A percentile compares a stretch with the other conserved stretches of the same genome.
These are phyloP conservation scores for Chaetodon trifasciatus DNA, from an alignment of 2,797 vertebrate species.

Conservation along the genomic window DNA sequence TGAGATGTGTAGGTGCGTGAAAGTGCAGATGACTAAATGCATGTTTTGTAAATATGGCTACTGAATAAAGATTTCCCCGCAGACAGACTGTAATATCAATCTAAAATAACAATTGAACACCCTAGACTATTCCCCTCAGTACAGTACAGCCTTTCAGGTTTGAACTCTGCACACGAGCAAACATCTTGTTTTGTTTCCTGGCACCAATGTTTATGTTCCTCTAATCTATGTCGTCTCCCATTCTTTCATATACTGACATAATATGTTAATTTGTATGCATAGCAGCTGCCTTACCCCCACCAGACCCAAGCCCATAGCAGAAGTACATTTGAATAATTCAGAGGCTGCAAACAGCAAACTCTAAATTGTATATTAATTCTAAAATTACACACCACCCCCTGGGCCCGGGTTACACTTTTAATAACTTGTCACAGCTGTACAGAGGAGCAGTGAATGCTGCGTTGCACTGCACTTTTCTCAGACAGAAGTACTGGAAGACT, in stretches of 20 bases:
- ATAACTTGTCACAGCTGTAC: constrained; percentile 76
- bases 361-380: constrained; percentile 86
- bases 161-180: constrained; percentile 59
- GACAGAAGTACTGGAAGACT: constrained; percentile 64
- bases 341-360: constrained; percentile 74
- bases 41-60: not conserved
- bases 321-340: constrained; percentile 82
- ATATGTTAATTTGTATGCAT: constrained; percentile 79
- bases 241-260: constrained; percentile 65
- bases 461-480: constrained; percentile 45
- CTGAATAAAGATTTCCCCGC: constrained; percentile 31
- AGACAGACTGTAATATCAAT: constrained; percentile 25
- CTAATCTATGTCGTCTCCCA: constrained; percentile 64
- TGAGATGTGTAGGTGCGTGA: not conserved
- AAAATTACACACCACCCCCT: constrained; percentile 76
- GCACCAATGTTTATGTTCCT: constrained; percentile 66
- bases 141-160: constrained; percentile 30
- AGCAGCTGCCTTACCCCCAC: constrained; percentile 50
- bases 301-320: constrained; percentile 60
- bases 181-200: constrained; percentile 69
- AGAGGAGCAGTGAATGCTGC: constrained; percentile 37
- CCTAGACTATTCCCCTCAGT: constrained; percentile 34
- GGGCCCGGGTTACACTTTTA: constrained; percentile 75
- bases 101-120: constrained; percentile 25
- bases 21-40: constrained; percentile 1